Evolutionary conservation across 2,797 vertebrate species (phyloP).

Genomic region (Acestrorhynchus altus): DNA sequence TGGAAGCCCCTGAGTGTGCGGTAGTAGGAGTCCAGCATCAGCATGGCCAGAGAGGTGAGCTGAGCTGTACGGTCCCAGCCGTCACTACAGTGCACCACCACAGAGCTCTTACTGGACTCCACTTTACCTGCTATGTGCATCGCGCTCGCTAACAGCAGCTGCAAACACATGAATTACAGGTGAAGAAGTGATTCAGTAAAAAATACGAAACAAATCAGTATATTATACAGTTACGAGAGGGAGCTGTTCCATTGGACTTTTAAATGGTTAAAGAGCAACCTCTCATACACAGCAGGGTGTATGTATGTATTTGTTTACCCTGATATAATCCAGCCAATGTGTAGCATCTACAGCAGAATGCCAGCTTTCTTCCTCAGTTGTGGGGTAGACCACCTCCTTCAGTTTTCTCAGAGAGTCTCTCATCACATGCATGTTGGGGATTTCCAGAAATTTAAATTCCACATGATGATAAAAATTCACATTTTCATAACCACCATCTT

Average conservation of each 20-base stretch:
- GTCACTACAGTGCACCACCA: conserved; percentile 92
- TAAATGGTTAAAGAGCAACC: too few species aligned
- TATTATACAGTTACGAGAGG: too few species aligned
- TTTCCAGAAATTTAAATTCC: conserved; percentile 92
- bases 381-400: conserved; percentile 91
- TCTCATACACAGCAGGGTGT: too few species aligned
- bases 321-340: conserved; percentile 94
- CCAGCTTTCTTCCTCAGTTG: conserved; percentile 92
- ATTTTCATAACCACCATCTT: conserved; percentile 93
- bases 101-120: conserved; percentile 91
- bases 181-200: too few species aligned
- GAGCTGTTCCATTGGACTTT: too few species aligned
- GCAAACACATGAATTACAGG: conserved; percentile 4
- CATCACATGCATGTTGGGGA: conserved; percentile 97
- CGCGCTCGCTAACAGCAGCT: conserved; percentile 90
- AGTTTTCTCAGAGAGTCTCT: conserved; percentile 93
- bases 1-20: conserved; percentile 88
- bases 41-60: conserved; percentile 92
- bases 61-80: conserved; percentile 95
- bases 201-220: too few species aligned
- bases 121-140: conserved; percentile 91
- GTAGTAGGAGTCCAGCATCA: conserved; percentile 93
- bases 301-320: conserved; percentile 57
- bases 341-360: conserved; percentile 89
- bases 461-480: conserved; percentile 91